A percentile compares a stretch with the other conserved stretches of the same genome.
phyloP scores from a whole-genome alignment of 2,113 vertebrate species.

The Mesembrinibis cayennensis region DNA sequence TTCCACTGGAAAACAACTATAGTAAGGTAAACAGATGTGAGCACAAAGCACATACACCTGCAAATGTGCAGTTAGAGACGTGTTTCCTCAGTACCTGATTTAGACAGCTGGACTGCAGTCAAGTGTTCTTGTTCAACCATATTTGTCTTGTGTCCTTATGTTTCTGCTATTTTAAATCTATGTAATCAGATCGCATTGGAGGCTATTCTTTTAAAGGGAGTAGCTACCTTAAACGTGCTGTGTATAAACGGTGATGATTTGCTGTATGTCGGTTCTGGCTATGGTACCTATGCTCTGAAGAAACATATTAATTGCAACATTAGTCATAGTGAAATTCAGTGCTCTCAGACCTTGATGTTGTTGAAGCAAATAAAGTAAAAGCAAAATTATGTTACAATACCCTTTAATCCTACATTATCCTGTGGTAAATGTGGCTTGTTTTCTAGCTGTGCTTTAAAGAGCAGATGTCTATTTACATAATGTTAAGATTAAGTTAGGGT shows the following conservation, averaged over 20 bases:
- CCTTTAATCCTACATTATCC: conserved; percentile 56
- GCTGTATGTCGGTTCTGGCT: not conserved
- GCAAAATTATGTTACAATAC: conserved; percentile 47
- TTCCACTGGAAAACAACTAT: not conserved
- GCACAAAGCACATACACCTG: not conserved
- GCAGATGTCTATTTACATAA: conserved; percentile 77
- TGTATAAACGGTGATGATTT: not conserved
- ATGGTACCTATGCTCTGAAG: not conserved
- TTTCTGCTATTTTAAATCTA: not conserved
- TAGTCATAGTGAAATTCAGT: not conserved
- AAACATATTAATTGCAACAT: not conserved
- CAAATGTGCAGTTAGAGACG: not conserved
- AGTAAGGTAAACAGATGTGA: not conserved
- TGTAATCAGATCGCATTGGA: not conserved
- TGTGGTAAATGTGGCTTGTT: conserved; percentile 54
- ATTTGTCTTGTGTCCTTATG: not conserved
- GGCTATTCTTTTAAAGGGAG: not conserved
- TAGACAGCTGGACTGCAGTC: not conserved
- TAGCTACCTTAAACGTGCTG: not conserved
- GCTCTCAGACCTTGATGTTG: conserved; percentile 13
- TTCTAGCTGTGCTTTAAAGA: conserved; percentile 64
- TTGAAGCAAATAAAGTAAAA: conserved; percentile 57
- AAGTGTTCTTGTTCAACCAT: not conserved
- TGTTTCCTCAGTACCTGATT: not conserved
- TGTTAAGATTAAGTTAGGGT: conserved; percentile 66